Evolutionary conservation across 2,113 vertebrate species (phyloP).

Genomic region (Peromyscus leucopus): DNA sequence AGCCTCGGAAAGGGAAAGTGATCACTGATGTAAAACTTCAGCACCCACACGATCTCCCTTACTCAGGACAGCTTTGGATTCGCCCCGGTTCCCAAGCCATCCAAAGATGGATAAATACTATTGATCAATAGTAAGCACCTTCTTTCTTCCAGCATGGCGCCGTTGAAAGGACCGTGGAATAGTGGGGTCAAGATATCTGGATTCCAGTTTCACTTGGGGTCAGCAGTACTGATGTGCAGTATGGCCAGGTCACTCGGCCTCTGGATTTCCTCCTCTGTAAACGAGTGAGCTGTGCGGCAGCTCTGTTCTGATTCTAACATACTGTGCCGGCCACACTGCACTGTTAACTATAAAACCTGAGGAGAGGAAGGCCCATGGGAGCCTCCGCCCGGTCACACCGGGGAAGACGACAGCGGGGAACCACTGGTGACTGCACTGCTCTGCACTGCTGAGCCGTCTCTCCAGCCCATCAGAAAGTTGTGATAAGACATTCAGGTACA

Average conservation of each 20-base stretch:
- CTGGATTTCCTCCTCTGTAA: conserved; percentile 49
- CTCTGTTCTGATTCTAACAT: neutral
- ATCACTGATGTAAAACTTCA: conserved; percentile 37
- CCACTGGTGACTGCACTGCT: neutral
- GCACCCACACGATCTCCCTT: neutral
- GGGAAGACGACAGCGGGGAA: neutral
- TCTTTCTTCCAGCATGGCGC: conserved; percentile 2
- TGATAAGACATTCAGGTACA: neutral
- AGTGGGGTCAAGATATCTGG: neutral
- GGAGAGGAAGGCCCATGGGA: neutral
- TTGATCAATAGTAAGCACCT: conserved; percentile 24
- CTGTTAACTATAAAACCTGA: neutral
- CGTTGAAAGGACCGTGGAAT: neutral
- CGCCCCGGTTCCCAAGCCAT: conserved; percentile 25
- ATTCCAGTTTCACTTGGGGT: neutral
- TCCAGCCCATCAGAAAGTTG: neutral
- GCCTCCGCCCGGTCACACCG: neutral
- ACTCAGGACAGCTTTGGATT: neutral
- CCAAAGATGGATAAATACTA: neutral
- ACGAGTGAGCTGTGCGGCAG: neutral
- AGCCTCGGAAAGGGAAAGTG: conserved; percentile 34
- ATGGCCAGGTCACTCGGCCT: neutral
- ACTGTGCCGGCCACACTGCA: neutral
- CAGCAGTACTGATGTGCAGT: neutral
- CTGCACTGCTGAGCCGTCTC: neutral